phyloP scores from a whole-genome alignment of 1,140 invertebrate genomes.

The Calliopsis andreniformis region DNA sequence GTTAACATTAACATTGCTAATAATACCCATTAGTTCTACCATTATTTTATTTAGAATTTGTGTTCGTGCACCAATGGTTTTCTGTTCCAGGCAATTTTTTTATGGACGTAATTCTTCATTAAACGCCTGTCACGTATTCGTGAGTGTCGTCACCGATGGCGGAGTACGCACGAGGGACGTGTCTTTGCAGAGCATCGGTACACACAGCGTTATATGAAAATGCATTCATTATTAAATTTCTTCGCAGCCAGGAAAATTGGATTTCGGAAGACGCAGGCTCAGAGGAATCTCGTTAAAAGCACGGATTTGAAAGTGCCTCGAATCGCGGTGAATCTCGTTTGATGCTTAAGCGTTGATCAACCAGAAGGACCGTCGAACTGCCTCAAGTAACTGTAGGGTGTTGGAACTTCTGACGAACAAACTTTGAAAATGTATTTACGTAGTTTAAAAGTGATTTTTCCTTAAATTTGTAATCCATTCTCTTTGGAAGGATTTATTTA shows the following conservation, averaged over 20 bases:
- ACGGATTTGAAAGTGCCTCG: neutral
- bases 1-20: too few species aligned
- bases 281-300: conserved; percentile 17
- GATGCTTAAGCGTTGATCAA: neutral
- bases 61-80: too few species aligned
- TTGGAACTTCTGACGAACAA: too few species aligned
- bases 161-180: neutral
- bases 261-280: conserved; percentile 4
- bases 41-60: too few species aligned
- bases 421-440: too few species aligned
- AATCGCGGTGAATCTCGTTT: neutral
- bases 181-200: neutral
- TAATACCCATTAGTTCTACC: too few species aligned
- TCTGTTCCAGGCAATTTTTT: too few species aligned
- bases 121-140: neutral
- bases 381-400: too few species aligned
- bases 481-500: too few species aligned
- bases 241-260: conserved; percentile 13
- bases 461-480: too few species aligned
- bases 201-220: conserved; percentile 16
- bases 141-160: neutral
- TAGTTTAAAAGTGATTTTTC: too few species aligned
- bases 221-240: conserved; percentile 34
- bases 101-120: neutral
- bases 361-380: too few species aligned